phyloP scores from a whole-genome alignment of 2,888 invertebrate genomes.

The Tineola bisselliella region DNA sequence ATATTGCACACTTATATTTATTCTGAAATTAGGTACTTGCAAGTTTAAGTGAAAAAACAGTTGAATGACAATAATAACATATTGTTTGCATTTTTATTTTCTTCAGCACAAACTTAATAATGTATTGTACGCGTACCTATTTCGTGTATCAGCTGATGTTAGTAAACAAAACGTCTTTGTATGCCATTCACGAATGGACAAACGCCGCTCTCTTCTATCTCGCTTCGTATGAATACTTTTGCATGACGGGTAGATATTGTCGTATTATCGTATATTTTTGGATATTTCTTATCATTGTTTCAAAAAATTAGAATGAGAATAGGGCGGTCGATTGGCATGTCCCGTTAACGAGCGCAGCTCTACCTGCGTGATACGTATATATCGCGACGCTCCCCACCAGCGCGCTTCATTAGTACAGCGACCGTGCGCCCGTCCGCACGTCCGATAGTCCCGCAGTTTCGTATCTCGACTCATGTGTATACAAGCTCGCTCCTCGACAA shows the following conservation, averaged over 20 bases:
- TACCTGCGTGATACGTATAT: conserved; percentile 60
- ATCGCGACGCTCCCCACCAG: conserved; percentile 61
- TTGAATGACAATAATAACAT: too few relatives aligned
- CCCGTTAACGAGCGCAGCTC: conserved; percentile 60
- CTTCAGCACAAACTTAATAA: neutral
- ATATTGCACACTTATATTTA: neutral
- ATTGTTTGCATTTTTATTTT: neutral
- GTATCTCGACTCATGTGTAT: conserved; percentile 59
- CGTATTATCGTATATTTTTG: neutral
- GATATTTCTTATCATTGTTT: conserved; percentile 32
- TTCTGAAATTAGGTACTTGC: neutral
- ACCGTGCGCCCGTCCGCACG: conserved; percentile 63
- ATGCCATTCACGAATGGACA: neutral
- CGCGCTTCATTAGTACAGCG: conserved; percentile 59
- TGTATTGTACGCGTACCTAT: neutral
- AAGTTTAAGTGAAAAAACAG: too few relatives aligned
- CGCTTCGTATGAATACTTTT: neutral
- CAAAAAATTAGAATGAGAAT: conserved; percentile 55
- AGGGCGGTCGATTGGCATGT: conserved; percentile 62
- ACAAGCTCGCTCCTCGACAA: conserved; percentile 44
- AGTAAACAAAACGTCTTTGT: conserved; percentile 41
- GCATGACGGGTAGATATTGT: neutral
- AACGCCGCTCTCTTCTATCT: neutral
- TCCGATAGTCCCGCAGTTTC: conserved; percentile 40
- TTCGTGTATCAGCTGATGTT: conserved; percentile 48